Base-by-base conservation (phyloP, 2,797 vertebrate genomes). In the Nyctibius grandis region DNA sequence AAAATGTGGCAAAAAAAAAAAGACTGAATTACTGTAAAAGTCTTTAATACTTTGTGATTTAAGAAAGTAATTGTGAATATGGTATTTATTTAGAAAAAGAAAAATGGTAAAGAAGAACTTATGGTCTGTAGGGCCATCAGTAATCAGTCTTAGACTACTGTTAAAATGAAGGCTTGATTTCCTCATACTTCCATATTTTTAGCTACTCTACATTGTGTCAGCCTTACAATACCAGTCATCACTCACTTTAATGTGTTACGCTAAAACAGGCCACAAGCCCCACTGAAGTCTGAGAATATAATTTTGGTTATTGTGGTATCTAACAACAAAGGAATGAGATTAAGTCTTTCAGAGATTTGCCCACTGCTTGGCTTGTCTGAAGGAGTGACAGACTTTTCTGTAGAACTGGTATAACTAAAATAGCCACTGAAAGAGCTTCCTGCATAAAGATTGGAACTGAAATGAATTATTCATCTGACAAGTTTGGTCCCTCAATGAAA, bases 401-500 rank as follows among this genome's bases (percentile, higher is more conserved):
- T 54, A 77, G 61, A 81, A 34, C 45, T 85, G 28, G 28, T 31
- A 20, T 42, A 64, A 72, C 38, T 57, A 69, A 92, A 93, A 94
- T 38, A 91, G 65, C 22, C 48, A 74, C 19, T 45, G 70, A 59
- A 79, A 89, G 48, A 53, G 40, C 47, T 87, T 85, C 67, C 74
- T 85, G 60, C 60, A 67, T 79, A 51, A 65, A 36, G 40, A 67
- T 13, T 87, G 65, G 67, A 86, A 60, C 9, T 11, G 6, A 84
- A 91, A 75, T 94, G 56, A 93, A 94, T 92, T 92, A 94, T 92
- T 97, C 60, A 87, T 88, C n/a, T 82, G 64, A 74, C 19, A 89
- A 85, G 96, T 92, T 73, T 69, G 14, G 45, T 85, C 48, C 51
- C 40, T 80, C 48, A 31, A 42, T 77, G 56, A 91, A 96, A 96